phyloP scores from a whole-genome alignment of 2,113 vertebrate genomes.

The Uria aalge region DNA sequence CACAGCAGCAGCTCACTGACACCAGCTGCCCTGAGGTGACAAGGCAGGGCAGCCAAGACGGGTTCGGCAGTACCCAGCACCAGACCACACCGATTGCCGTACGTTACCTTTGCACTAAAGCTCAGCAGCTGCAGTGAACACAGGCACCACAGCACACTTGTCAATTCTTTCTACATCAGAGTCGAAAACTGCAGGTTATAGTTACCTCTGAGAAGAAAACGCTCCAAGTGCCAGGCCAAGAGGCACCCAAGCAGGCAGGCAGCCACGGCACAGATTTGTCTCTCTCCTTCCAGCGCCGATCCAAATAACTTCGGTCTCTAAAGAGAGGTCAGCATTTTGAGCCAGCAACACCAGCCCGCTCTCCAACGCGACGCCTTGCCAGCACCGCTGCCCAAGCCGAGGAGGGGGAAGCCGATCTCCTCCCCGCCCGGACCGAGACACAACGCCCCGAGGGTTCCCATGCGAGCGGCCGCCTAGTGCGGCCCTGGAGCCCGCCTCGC shows the following conservation, averaged over 20 bases:
- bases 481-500: background rate
- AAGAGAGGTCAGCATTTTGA: background rate
- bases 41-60: background rate
- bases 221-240: background rate
- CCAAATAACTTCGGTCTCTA: background rate
- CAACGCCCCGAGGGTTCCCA: background rate
- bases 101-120: background rate
- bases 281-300: background rate
- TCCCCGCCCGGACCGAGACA: background rate
- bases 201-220: background rate
- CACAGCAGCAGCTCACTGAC: background rate
- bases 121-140: background rate
- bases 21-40: background rate
- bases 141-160: background rate
- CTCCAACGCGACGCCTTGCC: background rate
- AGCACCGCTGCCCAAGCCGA: background rate
- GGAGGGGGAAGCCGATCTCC: background rate
- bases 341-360: background rate
- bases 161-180: background rate
- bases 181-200: background rate
- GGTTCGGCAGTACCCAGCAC: background rate
- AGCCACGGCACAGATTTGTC: background rate
- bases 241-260: background rate
- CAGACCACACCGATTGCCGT: rapidly evolving
- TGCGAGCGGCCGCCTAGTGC: background rate